Conservation (phyloP, 2,888 invertebrate species). For the Tetragnatha montana region DNA sequence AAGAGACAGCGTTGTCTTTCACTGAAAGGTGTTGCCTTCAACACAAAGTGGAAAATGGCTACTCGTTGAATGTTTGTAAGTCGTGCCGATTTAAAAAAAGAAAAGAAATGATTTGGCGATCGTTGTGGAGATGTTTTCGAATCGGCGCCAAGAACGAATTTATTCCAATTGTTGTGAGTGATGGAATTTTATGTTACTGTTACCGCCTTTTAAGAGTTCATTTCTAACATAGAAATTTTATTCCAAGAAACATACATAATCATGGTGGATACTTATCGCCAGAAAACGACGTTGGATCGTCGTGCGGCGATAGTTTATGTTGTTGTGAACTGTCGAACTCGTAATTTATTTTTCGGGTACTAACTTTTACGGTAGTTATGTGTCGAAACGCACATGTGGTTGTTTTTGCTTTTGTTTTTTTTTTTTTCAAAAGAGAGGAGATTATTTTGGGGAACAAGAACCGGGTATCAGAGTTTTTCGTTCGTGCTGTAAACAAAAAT, state of each 20-base stretch:
- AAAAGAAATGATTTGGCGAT: conserved; percentile 11
- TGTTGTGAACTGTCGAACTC: not conserved
- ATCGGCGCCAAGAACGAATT: conserved; percentile 44
- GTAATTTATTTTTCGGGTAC: conserved; percentile 20
- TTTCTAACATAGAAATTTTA: not conserved
- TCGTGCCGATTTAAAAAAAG: not conserved
- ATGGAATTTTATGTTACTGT: not conserved
- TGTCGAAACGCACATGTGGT: conserved; percentile 31
- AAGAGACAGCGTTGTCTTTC: conserved; percentile 32
- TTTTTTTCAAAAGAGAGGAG: not conserved
- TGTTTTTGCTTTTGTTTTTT: conserved; percentile 12
- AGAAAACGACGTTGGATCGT: not conserved
- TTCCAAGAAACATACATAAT: not conserved
- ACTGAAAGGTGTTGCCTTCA: conserved; percentile 46
- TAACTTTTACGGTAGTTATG: conserved; percentile 4
- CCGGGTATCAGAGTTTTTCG: not conserved
- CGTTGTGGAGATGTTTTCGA: not conserved
- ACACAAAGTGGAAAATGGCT: conserved; percentile 9
- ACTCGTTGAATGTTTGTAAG: not conserved
- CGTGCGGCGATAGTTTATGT: not conserved
- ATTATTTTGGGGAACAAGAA: conserved; percentile 1
- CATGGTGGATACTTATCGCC: not conserved
- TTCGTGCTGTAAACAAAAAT: not conserved
- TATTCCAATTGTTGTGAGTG: not conserved
- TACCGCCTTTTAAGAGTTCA: not conserved